Base-by-base conservation (phyloP, 2,888 invertebrate species). In the Rotaria magnacalcarata region DNA sequence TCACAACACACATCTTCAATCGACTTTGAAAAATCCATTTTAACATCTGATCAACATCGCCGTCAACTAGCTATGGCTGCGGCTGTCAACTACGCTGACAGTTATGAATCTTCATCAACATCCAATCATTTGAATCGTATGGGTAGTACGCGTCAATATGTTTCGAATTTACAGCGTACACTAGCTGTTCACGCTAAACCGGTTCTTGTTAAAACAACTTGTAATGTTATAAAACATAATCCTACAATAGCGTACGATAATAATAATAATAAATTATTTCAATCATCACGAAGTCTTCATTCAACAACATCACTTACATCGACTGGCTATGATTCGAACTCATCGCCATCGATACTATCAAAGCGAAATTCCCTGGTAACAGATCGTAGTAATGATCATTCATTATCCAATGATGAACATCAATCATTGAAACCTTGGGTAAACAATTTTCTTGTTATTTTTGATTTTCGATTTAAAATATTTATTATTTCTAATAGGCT, bases 301-400 rank as follows among this genome's bases (percentile, higher is more conserved):
- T 80, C 80, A n/a, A n/a, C 80, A 5, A 19, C 47, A 24, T 80
- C 80, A 24, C 8, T 47, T 4, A 24, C 43, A n/a, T 80, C 80
- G 24, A 80, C 80, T 14, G 47, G 80, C 47, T 80, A 80, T 47
- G 80, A 80, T 80, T 80, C 80, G 11, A 80, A 80, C 47, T 80
- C 80, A 3, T 80, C 80, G 8, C 80, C 80, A 24, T 80, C 80
- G 3, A 80, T 47, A 10, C 0, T 47, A 47, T 80, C 80, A 24
- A 80, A 80, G 34, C 47, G 47, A 47, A 24, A 43, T 47, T 47
- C 43, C 24, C 11, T 43, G 4, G 24, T 47, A n/a, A n/a, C 43
- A 11, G 47, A 47, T n/a, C 47, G 21, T 47, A 47, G 11, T 24
- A 24, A 24, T 47, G 43, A 47, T 43, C 21, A 21, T 24, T 80